Conservation (phyloP, 2,113 vertebrate species). For the Plectropomus leopardus region DNA sequence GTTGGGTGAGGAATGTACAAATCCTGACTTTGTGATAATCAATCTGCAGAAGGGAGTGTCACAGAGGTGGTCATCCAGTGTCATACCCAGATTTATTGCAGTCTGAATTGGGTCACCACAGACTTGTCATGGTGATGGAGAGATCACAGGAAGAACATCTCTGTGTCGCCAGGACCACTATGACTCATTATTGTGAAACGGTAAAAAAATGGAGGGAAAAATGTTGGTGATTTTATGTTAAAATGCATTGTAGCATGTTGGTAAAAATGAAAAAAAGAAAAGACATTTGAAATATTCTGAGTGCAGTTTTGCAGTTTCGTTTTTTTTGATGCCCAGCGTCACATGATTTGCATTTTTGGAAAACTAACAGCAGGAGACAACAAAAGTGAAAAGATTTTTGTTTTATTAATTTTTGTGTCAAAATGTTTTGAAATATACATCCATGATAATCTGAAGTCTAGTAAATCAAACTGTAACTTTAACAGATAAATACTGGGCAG, state of each 20-base stretch:
- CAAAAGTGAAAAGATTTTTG: conserved; percentile 4
- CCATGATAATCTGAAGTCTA: conserved; percentile 24
- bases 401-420: conserved; percentile 23
- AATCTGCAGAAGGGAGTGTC: not conserved
- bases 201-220: too few species aligned
- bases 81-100: not conserved
- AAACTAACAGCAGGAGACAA: not conserved
- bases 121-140: too few species aligned
- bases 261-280: not conserved
- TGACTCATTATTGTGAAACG: too few species aligned
- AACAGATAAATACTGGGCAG: not conserved
- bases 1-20: too few species aligned
- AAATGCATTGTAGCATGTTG: not conserved
- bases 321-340: conserved; percentile 3
- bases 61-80: not conserved
- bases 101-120: too few species aligned
- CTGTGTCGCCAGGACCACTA: too few species aligned
- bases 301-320: not conserved
- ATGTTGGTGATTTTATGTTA: rapidly evolving
- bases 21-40: too few species aligned
- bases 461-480: conserved; percentile 32
- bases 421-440: not conserved
- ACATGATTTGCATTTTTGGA: conserved; percentile 14
- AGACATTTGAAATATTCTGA: not conserved
- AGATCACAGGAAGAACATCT: too few species aligned